A percentile compares a stretch with the other conserved stretches of the same genome.
Conservation (phyloP, 2,888 invertebrate genomes). For the Microlaimidae sp. region DNA sequence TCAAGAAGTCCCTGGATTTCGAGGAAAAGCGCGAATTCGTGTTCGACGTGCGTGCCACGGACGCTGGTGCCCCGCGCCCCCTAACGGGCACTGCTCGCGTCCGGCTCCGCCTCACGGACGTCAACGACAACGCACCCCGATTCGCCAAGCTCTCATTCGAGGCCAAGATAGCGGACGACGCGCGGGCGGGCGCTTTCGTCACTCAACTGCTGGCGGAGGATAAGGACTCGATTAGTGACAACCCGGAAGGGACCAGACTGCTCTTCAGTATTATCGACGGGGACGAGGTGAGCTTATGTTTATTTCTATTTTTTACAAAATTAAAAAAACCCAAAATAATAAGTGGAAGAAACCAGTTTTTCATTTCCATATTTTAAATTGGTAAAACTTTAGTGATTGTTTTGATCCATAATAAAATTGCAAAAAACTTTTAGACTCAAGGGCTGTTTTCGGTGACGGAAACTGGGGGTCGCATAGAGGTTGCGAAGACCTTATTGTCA, state of each 20-base stretch:
- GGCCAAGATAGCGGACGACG: conserved; percentile 60
- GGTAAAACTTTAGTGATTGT: no score
- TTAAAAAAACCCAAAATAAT: no score
- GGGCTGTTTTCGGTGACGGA: no score
- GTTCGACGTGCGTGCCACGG: conserved; percentile 6
- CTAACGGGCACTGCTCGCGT: conserved; percentile 18
- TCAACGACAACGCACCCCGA: conserved; percentile 68
- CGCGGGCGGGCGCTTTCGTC: conserved; percentile 44
- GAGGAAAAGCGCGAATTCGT: conserved; percentile 1
- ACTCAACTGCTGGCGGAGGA: neutral
- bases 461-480: no score
- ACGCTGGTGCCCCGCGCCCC: neutral
- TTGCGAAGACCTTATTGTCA: no score
- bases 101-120: conserved; percentile 48
- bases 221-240: conserved; percentile 20
- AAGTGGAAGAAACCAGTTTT: no score
- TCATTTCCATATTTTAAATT: no score
- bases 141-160: conserved; percentile 60
- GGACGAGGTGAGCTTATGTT: conserved; percentile 21
- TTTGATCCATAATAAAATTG: no score
- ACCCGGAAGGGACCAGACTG: conserved; percentile 18
- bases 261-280: conserved; percentile 24
- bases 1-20: conserved; percentile 20
- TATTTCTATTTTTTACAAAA: no score
- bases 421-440: no score